Base-by-base conservation (phyloP, 2,888 invertebrate species). In the Lydus trimaculatus region DNA sequence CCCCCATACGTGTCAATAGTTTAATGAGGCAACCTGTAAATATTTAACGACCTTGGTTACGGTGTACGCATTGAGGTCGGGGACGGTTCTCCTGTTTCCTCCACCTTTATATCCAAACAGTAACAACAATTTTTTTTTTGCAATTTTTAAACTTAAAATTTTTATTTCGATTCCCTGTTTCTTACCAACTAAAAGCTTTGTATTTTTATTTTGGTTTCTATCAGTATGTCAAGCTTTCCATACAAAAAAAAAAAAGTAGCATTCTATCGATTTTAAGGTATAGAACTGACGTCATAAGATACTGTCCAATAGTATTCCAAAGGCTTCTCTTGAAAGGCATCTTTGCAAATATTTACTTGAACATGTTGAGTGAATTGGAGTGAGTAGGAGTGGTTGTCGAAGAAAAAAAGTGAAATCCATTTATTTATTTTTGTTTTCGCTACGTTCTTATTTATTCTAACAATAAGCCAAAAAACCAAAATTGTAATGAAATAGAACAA, bases 401-500 rank as follows among this genome's bases (percentile, higher is more conserved):
- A 8, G 9, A 9, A 33, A 33, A 33, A 33, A 33, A 33, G 33
- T 28, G 28, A 33, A 33, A 11, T 33, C 5, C 2, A n/a, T n/a
- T n/a, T n/a, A n/a, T 33, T 33, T 33, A 33, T 33, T 33, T 4
- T 20, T 58, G 28, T 25, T 58, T 13, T 31, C n/a, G n/a, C n/a
- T n/a, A n/a, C n/a, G n/a, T n/a, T n/a, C n/a, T n/a, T n/a, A n/a
- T n/a, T n/a, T n/a, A n/a, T n/a, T n/a, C n/a, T 58, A 31, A 58
- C 20, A n/a, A 33, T 15, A 58, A 56, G 23, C 56, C 13, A 56
- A 56, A 56, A 11, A 56, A 28, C 11, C 13, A 4, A 11, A 17
- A 59, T 15, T n/a, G n/a, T 58, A 31, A 68, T 64, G 64, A 67
- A 48, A 43, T 28, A n/a, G 28, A 63, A 68, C 68, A 65, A 68